Evolutionary conservation across 2,113 vertebrate genomes (phyloP), one percentile per base, ranked within the genome.

Genomic region (Pipra filicauda): DNA sequence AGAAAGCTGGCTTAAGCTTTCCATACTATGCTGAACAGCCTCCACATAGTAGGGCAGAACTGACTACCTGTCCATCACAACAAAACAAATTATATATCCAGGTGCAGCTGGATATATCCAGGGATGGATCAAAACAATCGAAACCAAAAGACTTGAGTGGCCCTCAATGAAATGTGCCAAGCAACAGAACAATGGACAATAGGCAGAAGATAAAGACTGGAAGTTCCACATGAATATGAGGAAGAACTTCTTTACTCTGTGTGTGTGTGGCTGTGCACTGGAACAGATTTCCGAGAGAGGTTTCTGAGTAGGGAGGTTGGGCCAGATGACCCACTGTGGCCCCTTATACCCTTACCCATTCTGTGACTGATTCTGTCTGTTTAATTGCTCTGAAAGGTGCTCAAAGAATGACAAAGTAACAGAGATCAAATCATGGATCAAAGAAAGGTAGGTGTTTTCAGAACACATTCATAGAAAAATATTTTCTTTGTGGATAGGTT

Each of bases 221-320:
- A 41, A 61, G 8, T 61, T 61, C 14, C 16, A 35, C 20, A 7
- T 61, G 20, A 69, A 22, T 35, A 41, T 8, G 30, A 61, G 20
- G 39, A 61, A 83, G 39, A 39, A 26, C 23, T 31, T 37, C 14
- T 49, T 74, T 52, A 52, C 37, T 39, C 24, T 51, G 49, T 51
- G 2, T 48, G 39, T 39, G 5, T 59, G 33, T 31, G 70, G 26
- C 23, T 2, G 5, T 43, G 19, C 62, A 22, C 12, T 43, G 62
- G 19, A 43, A 39, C 0, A 1, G 62, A 41, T 83, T 75, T 75
- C n/a, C 70, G 4, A 5, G n/a, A 28, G 39, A 35, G 9, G 9
- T 54, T 54, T 54, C 44, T 46, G 37, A 59, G 15, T 14, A 9
- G 70, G 10, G 44, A 44, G 44, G 23, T 33, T 59, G 44, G 51